Conservation (phyloP, 1,140 invertebrate species). For the Rhagoletis pomonella region DNA sequence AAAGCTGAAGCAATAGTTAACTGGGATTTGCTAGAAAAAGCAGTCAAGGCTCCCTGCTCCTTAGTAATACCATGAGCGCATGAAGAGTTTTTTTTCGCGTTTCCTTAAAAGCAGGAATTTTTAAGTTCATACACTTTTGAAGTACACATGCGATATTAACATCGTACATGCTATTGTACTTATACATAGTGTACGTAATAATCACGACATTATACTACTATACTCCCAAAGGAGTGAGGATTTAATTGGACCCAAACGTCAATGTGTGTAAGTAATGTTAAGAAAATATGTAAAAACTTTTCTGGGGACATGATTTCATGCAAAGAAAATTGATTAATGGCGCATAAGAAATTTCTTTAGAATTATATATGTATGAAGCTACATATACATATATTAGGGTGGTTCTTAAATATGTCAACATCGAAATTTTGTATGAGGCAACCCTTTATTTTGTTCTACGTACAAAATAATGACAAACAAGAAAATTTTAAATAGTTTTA, state of each 20-base stretch:
- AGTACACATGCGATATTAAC: background rate
- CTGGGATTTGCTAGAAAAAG: too few species aligned
- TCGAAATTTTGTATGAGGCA: too few species aligned
- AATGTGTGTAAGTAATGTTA: background rate
- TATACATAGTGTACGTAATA: background rate
- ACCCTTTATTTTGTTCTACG: too few species aligned
- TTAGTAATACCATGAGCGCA: too few species aligned
- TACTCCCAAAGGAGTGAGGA: background rate
- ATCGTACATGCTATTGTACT: background rate
- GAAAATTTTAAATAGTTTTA: too few species aligned
- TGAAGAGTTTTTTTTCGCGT: too few species aligned
- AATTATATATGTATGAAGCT: background rate
- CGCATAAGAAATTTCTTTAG: background rate
- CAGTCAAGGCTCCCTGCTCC: too few species aligned
- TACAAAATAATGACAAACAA: too few species aligned
- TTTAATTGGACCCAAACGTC: background rate
- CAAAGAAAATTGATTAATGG: background rate
- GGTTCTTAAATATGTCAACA: too few species aligned
- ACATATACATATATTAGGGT: background rate
- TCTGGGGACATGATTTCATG: background rate
- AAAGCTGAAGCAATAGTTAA: too few species aligned
- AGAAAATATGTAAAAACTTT: background rate
- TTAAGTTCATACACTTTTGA: background rate
- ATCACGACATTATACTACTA: background rate
- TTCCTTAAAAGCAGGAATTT: too few species aligned